These are phyloP conservation scores for Taenioides sp. DNA, from an alignment of 2,797 vertebrate genomes.

Conservation along the genomic window DNA sequence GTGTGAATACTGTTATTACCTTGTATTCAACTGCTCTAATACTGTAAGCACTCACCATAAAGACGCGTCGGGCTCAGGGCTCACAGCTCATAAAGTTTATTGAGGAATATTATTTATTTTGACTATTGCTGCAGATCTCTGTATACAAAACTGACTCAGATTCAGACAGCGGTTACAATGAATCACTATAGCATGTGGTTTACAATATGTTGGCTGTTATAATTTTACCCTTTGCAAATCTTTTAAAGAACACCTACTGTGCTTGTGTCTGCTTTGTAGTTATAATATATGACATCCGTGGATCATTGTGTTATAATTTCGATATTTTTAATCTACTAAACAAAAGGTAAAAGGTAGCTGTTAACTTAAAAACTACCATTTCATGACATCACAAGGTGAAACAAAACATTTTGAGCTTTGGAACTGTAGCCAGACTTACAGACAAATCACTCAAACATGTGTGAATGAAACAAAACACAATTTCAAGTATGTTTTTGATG, in stretches of 20 bases:
- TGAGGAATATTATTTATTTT: constrained; percentile 25
- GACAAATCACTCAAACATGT: too few relatives aligned
- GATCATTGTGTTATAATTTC: too few relatives aligned
- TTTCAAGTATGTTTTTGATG: too few relatives aligned
- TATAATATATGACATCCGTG: too few relatives aligned
- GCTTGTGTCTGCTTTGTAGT: background rate
- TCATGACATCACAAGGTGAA: too few relatives aligned
- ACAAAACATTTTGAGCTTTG: too few relatives aligned
- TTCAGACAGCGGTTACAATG: background rate
- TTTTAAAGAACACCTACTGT: background rate
- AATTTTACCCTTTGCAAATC: background rate
- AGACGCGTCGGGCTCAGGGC: constrained; percentile 20
- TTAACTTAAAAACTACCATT: too few relatives aligned
- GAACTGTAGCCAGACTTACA: too few relatives aligned
- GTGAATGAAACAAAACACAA: too few relatives aligned
- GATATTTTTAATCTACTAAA: too few relatives aligned
- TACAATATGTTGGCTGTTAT: background rate
- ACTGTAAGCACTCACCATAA: constrained; percentile 27
- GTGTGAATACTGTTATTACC: constrained; percentile 45
- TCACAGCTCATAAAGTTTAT: constrained; percentile 33
- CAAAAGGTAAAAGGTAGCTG: too few relatives aligned
- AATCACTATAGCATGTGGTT: too few relatives aligned
- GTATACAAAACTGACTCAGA: constrained; percentile 5
- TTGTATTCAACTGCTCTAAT: constrained; percentile 36
- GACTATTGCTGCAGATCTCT: constrained; percentile 8